Evolutionary conservation across 2,113 vertebrate genomes (phyloP).

Genomic region (Condylura cristata): DNA sequence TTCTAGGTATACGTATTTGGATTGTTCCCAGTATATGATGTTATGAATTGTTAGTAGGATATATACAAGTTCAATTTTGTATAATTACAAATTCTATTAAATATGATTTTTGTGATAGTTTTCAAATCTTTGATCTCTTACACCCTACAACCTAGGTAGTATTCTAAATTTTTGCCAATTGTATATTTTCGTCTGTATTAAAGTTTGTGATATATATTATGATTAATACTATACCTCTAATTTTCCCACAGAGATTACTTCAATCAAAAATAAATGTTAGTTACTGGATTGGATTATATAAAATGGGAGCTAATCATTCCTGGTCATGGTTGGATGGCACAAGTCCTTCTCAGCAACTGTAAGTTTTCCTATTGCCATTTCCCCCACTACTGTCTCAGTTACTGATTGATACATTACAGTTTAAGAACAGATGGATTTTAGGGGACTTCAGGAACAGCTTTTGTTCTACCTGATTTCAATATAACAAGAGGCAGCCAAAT

Average conservation of each 20-base stretch:
- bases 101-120: background rate
- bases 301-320: background rate
- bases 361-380: background rate
- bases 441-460: background rate
- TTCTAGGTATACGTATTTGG: background rate
- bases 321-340: background rate
- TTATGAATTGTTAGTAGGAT: background rate
- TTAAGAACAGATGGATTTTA: background rate
- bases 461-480: background rate
- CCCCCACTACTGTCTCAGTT: background rate
- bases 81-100: background rate
- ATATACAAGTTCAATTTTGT: background rate
- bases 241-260: background rate
- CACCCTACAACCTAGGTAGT: background rate
- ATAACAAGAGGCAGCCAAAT: background rate
- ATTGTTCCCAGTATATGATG: background rate
- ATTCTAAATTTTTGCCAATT: background rate
- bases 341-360: background rate
- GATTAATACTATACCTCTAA: background rate
- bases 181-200: background rate
- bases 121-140: background rate
- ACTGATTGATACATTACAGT: background rate
- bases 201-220: background rate
- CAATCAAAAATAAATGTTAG: background rate
- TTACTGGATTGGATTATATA: constrained; percentile 8